phyloP scores from a whole-genome alignment of 2,113 vertebrate species.

The Bubo bubo region DNA sequence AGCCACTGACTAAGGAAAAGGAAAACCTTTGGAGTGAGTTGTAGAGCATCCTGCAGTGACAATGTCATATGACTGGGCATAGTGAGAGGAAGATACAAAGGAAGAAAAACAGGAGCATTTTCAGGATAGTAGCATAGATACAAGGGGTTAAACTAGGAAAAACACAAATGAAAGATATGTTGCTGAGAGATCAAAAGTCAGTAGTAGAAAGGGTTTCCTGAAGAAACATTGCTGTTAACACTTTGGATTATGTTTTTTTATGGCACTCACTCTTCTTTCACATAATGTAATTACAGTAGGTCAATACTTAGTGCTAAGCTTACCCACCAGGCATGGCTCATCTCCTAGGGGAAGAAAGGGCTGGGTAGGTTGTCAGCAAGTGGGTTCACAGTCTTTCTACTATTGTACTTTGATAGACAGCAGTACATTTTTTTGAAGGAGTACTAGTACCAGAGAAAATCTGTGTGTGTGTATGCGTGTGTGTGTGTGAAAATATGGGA shows the following conservation, averaged over 20 bases:
- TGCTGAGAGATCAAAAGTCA: neutral
- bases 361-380: neutral
- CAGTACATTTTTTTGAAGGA: neutral
- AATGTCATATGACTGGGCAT: accelerated
- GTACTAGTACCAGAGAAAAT: neutral
- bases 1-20: neutral
- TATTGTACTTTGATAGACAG: neutral
- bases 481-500: neutral
- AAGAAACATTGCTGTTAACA: neutral
- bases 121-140: neutral
- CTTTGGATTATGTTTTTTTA: neutral
- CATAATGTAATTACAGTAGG: neutral
- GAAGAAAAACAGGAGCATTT: neutral
- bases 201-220: neutral
- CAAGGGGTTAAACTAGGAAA: neutral
- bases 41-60: neutral
- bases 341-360: neutral
- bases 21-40: neutral
- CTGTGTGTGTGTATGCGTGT: neutral
- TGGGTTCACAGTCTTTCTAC: neutral
- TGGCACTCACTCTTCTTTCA: neutral
- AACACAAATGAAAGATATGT: neutral
- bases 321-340: neutral
- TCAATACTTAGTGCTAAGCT: neutral
- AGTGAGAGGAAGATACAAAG: neutral